These are phyloP conservation scores for Psylliodes chrysocephalus DNA, from an alignment of 2,888 invertebrate species.

Conservation along the genomic window DNA sequence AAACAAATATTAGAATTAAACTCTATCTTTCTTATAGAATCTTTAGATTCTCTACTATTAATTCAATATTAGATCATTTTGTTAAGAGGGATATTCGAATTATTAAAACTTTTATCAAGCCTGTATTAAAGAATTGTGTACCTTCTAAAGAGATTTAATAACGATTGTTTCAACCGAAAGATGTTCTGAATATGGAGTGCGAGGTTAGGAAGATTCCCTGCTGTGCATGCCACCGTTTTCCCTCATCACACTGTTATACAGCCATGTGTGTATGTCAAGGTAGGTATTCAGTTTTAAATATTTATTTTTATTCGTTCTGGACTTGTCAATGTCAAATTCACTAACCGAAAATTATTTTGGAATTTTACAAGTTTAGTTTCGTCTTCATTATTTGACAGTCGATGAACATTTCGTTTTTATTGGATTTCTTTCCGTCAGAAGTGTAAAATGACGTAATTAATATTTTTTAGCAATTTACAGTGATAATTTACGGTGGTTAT, in stretches of 20 bases:
- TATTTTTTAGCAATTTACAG: too few species aligned
- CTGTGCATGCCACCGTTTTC: conserved; percentile 45
- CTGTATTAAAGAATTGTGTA: conserved; percentile 1
- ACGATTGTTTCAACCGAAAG: neutral
- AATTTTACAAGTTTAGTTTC: too few species aligned
- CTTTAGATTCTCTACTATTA: too few species aligned
- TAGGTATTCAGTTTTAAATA: conserved; percentile 33
- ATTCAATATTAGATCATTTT: too few species aligned
- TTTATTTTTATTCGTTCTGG: conserved; percentile 32
- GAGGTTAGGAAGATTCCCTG: conserved; percentile 37
- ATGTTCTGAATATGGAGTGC: conserved; percentile 34
- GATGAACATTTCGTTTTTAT: too few species aligned
- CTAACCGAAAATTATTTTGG: conserved; percentile 14
- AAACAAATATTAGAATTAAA: too few species aligned
- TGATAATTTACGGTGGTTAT: too few species aligned
- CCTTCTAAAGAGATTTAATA: conserved; percentile 6
- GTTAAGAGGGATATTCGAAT: conserved; percentile 4
- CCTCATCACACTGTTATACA: conserved; percentile 39
- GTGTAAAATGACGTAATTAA: too few species aligned
- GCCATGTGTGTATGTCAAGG: conserved; percentile 29
- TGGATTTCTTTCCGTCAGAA: too few species aligned
- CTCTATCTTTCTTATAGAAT: too few species aligned
- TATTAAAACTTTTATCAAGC: neutral
- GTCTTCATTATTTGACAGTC: too few species aligned
- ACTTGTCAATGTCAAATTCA: conserved; percentile 16